Base-by-base conservation (phyloP, 1,140 invertebrate genomes). In the Microvelia longipes region DNA sequence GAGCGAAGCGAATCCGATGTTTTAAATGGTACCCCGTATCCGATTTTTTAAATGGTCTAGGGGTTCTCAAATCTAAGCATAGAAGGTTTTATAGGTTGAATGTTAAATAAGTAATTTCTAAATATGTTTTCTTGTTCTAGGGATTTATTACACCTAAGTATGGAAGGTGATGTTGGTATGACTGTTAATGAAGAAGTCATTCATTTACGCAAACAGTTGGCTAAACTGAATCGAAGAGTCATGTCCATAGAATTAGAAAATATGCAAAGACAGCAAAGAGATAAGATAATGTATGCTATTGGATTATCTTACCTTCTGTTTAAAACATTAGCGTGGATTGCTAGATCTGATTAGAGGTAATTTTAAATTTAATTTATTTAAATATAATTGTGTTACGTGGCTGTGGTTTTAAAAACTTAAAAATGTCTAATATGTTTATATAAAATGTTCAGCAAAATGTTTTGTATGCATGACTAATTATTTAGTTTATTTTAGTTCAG, bases 321-420 rank as follows among this genome's bases (percentile, higher is more conserved):
- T 69, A 94, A 93, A 84, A 85, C 90, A 70, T 86, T 94, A 71
- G 83, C 90, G 72, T 94, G 91, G 91, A 80, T 93, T 70, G 90
- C 70, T 50, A 65, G 71, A 19, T 70, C 70, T 19, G 71, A 67
- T 15, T 73, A 73, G 24, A 64, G 35, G 35, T 50, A 50, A 50
- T 19, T 19, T 19, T 5, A 11, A 5, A 11, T 19, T 19, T 50
- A 11, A 50, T 19, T 19, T 50, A 19, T 19, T 19, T 50, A 5
- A 11, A 11, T 11, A 11, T 19, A 50, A 5, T 50, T 50, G 5
- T 19, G 35, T 50, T 50, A 11, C 35, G 5, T 50, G 5, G 35
- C 35, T 50, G 5, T 50, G 5, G 35, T 19, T 50, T 50, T 50
- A 50, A 50, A n/a, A n/a, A n/a, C n/a, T n/a, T n/a, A n/a, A n/a